Evolutionary conservation across 2,888 invertebrate species (phyloP), one percentile per base, ranked within the genome.

Genomic region (Drosophila anceps): DNA sequence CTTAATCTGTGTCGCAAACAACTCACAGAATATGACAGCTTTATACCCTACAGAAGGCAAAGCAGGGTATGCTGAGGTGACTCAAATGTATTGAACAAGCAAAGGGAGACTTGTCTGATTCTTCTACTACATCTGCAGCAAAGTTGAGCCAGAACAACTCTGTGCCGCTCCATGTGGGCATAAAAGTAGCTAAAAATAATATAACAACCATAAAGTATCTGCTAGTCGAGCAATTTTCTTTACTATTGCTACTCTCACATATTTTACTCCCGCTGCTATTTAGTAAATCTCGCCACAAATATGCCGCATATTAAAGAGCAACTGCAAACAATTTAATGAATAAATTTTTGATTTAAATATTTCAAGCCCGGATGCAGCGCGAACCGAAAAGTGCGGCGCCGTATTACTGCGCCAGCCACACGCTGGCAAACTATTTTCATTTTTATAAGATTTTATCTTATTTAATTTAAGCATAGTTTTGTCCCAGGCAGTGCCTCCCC

Each of bases 361-460:
- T 75, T 62, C 13, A 27, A 35, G 13, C 20, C 35, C 50, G 53
- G 48, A 24, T 46, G 18, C 15, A 10, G 31, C 18, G 15, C 10
- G n/a, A 20, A 43, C 9, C 24, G 31, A 18, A 46, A 18, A 57
- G 31, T 24, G 48, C 24, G 12, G n/a, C 31, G 29, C 31, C 41
- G 31, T 44, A 24, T 44, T 24, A 24, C 24, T 13, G 20, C 31
- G 31, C 31, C 44, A 35, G 9, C 41, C 29, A 31, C 55, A 33
- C 15, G 72, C 50, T 69, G 67, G 59, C 9, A 63, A 79, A 79
- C 81, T 79, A 79, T 79, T 79, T 79, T 79, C 79, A 73, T 84
- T 88, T 88, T 88, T 88, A 88, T 81, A 76, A 86, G 86, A 84
- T 84, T 81, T 72, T 79, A 84, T 84, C 86, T 76, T 81, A 88